Conservation (phyloP, 2,113 vertebrate genomes). For the Nannospalax galili region DNA sequence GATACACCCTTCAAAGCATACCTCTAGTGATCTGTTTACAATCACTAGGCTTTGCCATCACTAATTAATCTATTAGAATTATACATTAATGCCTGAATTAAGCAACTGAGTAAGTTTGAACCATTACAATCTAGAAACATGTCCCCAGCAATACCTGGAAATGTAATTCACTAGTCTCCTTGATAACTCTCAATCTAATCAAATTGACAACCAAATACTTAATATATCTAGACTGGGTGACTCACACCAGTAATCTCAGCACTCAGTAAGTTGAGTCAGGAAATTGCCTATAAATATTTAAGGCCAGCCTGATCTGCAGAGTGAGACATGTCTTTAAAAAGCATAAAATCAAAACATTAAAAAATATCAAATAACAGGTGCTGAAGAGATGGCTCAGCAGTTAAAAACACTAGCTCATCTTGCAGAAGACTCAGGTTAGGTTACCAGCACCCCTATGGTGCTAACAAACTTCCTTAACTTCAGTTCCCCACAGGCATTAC, state of each 20-base stretch:
- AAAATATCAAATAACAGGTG: too few relatives aligned
- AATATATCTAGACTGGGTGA: neutral
- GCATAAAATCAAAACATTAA: too few relatives aligned
- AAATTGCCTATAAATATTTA: neutral
- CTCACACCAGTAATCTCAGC: neutral
- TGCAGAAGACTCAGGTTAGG: too few relatives aligned
- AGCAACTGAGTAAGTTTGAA: neutral
- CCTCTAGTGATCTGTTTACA: neutral
- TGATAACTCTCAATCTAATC: neutral
- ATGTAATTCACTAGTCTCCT: neutral
- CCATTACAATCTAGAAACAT: neutral
- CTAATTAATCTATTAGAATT: neutral
- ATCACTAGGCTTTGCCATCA: fast-evolving
- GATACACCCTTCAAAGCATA: neutral
- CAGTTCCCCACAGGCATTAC: too few relatives aligned
- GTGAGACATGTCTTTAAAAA: too few relatives aligned
- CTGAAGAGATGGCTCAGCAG: too few relatives aligned
- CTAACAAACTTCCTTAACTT: too few relatives aligned
- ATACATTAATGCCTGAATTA: neutral
- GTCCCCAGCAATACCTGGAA: neutral
- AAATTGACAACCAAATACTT: neutral
- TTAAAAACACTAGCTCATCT: too few relatives aligned
- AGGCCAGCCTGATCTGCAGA: neutral
- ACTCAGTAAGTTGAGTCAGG: neutral
- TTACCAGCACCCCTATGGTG: too few relatives aligned